Conservation (phyloP, 1,140 invertebrate genomes). For the Aphis craccivora region DNA sequence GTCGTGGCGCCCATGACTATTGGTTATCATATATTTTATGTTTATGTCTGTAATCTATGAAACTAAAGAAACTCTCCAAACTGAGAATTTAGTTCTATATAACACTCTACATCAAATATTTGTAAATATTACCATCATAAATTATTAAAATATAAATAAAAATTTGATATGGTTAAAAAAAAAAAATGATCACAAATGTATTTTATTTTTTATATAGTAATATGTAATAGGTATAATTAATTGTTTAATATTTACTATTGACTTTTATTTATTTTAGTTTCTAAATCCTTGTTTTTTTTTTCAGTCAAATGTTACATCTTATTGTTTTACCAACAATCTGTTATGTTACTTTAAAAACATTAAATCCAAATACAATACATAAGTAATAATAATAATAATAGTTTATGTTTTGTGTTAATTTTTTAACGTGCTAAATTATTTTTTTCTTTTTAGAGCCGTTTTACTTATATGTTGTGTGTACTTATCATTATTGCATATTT, state of each 20-base stretch:
- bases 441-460: constrained; percentile 70
- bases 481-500: constrained; percentile 83
- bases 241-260: not conserved
- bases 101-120: not conserved
- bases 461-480: constrained; percentile 81
- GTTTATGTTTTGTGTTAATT: not conserved
- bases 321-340: constrained; percentile 76
- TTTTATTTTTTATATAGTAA: too few relatives aligned
- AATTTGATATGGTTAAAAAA: too few relatives aligned
- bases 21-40: too few relatives aligned
- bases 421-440: not conserved
- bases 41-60: too few relatives aligned
- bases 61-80: too few relatives aligned
- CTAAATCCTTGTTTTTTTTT: constrained; percentile 62
- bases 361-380: constrained; percentile 72
- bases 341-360: constrained; percentile 74
- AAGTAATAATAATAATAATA: constrained; percentile 65
- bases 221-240: not conserved
- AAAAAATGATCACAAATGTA: too few relatives aligned
- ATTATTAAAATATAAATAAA: not conserved
- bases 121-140: not conserved
- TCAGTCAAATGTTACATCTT: constrained; percentile 80
- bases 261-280: not conserved
- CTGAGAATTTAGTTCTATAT: too few relatives aligned
- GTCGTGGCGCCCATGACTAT: too few relatives aligned